phyloP scores from a whole-genome alignment of 2,888 invertebrate genomes.

The Entomobrya proxima region DNA sequence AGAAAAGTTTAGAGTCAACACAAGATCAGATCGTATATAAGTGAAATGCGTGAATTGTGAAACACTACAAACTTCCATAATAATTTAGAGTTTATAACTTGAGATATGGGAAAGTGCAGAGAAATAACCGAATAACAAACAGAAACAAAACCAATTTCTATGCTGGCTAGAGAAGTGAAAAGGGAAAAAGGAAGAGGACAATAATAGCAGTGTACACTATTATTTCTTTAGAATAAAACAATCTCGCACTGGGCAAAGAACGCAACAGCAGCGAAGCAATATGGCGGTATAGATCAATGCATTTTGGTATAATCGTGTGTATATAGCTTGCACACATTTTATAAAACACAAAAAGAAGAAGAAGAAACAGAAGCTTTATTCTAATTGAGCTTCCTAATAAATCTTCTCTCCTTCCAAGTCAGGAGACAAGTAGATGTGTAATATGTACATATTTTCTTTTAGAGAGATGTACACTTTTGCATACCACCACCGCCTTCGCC shows the following conservation, averaged over 20 bases:
- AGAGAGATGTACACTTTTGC: conserved; percentile 22
- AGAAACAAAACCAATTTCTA: background rate
- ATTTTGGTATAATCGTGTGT: background rate
- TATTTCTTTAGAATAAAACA: background rate
- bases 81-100: background rate
- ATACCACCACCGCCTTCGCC: conserved; percentile 13
- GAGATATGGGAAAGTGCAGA: background rate
- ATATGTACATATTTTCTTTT: no score
- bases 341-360: background rate
- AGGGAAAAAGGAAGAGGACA: background rate
- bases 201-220: background rate
- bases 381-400: conserved; percentile 65
- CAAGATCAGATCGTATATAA: background rate
- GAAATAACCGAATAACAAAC: background rate
- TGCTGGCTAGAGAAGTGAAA: background rate
- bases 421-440: conserved; percentile 44
- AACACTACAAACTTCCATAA: background rate
- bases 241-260: background rate
- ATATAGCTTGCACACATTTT: background rate
- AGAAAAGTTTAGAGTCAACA: background rate
- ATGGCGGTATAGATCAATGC: background rate
- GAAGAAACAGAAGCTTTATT: conserved; percentile 63
- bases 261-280: background rate
- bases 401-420: conserved; percentile 58
- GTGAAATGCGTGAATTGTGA: conserved; percentile 3